Base-by-base conservation (phyloP, 2,113 vertebrate species). In the Larimichthys polyactis region DNA sequence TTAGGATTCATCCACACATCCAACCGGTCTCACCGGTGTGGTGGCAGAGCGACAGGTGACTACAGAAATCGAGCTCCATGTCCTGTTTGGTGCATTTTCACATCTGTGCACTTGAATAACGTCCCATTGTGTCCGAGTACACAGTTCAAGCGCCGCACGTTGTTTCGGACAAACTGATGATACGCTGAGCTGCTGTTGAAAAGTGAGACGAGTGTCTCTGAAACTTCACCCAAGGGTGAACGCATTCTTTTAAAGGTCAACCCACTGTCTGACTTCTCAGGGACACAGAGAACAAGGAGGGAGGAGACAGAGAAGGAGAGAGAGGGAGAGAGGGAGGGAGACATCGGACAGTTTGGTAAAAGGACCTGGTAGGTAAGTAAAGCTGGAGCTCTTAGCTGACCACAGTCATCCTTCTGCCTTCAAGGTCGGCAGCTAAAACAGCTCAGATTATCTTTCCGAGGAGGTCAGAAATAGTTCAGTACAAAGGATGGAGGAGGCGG, bases 381-480 rank as follows among this genome's bases (percentile, higher is more conserved):
- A 83, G 76, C 60, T n/a, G 75, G 15, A 32, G 62, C 78, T 86
- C 44, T 51, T 29, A 24, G 77, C 70, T 49, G 71, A 81, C 85
- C 85, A 57, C 86, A 90, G 57, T 59, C 76, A 76, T 82, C 81
- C 68, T 29, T 43, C 60, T 68, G 68, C 72, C 75, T 68, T 74
- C 78, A 86, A 89, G 81, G 80, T 78, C 62, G 1, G 57, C n/a
- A 75, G 73, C 70, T 79, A 17, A 85, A 78, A 70, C 62, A 49
- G 69, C 24, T 10, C 79, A 71, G 74, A 82, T 87, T 62, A 75
- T 81, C 75, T 83, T 83, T 78, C 70, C 36, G 12, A 3, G 1
- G 55, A 73, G 75, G 63, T 83, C 73, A 51, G 48, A 70, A 70
- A 74, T 54, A 77, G 78, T 77, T 82, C 72, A 82, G 58, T 4